phyloP scores from a whole-genome alignment of 2,113 vertebrate species.

The Laterallus jamaicensis region DNA sequence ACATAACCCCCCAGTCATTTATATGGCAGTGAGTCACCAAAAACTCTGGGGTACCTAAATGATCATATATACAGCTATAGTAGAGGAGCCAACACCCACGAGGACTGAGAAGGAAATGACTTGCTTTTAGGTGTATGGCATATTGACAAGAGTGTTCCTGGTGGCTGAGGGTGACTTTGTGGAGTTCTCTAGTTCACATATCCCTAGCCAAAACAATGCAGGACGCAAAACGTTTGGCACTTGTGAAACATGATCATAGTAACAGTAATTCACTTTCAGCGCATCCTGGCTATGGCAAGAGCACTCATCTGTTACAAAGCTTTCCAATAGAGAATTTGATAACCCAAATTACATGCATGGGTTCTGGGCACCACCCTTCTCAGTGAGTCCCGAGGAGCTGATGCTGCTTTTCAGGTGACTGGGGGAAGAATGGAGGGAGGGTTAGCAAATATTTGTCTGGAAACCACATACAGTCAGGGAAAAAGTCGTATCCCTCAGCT shows the following conservation, averaged over 20 bases:
- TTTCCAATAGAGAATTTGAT: background rate
- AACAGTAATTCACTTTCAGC: background rate
- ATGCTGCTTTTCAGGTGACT: background rate
- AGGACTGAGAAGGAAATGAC: background rate
- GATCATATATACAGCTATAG: background rate
- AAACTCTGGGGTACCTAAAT: background rate
- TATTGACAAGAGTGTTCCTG: background rate
- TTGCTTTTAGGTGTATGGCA: background rate
- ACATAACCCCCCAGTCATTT: background rate
- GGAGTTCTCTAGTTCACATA: background rate
- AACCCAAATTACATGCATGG: background rate
- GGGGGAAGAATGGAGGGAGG: background rate
- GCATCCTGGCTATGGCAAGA: background rate
- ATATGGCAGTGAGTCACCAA: background rate
- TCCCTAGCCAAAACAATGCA: background rate
- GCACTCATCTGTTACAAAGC: background rate
- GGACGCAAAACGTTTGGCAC: background rate
- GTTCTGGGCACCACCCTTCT: background rate
- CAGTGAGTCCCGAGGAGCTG: background rate
- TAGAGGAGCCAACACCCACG: background rate
- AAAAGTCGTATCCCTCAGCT: background rate
- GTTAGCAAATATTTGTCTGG: background rate
- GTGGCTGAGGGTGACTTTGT: background rate
- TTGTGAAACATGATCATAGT: background rate
- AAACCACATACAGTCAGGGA: background rate